Base-by-base conservation (phyloP, 2,797 vertebrate species). In the Halcyon chelicuti region DNA sequence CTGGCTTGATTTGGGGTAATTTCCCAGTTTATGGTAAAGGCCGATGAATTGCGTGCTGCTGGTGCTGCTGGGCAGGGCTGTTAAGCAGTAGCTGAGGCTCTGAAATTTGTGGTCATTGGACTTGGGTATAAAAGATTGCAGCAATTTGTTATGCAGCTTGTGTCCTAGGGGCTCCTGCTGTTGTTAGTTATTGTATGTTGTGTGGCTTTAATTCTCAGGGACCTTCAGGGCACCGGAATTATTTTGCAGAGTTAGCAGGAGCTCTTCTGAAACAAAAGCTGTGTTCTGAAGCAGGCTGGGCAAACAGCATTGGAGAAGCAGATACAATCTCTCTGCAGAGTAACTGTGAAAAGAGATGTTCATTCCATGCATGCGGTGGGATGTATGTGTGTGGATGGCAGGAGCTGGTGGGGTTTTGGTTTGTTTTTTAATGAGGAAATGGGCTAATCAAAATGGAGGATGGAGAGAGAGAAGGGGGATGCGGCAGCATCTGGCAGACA, bases 171-270 rank as follows among this genome's bases (percentile, higher is more conserved):
- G 8, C 29, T 18, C 4, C 44, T 7, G 3, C n/a, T 65, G 19
- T 61, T 81, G n/a, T 39, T 95, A 83, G 71, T 68, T 91, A 37
- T 28, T 86, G 9, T 46, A 3, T 68, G 15, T 72, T 82, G 19
- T 66, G 28, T 90, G 77, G 35, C 60, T 90, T 93, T 72, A 37
- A 49, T 46, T 35, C 49, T 10, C 33, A 6, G 22, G 60, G 54
- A 67, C 51, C 55, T 75, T 90, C 60, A 68, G 44, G 76, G 83
- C 2, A 0, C 39, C 72, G 70, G 33, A 73, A 86, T 84, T 82
- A 33, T 47, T 87, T 92, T 76, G 77, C 67, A 44, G 90, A 62
- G 39, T 66, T 88, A 68, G 73, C 66, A 74, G 82, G 47, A 83
- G 17, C 68, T 77, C 31, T 39, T 42, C 17, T 88, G 33, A 79